Evolutionary conservation across 2,888 invertebrate species (phyloP).

Genomic region (Pelosia muscerda): DNA sequence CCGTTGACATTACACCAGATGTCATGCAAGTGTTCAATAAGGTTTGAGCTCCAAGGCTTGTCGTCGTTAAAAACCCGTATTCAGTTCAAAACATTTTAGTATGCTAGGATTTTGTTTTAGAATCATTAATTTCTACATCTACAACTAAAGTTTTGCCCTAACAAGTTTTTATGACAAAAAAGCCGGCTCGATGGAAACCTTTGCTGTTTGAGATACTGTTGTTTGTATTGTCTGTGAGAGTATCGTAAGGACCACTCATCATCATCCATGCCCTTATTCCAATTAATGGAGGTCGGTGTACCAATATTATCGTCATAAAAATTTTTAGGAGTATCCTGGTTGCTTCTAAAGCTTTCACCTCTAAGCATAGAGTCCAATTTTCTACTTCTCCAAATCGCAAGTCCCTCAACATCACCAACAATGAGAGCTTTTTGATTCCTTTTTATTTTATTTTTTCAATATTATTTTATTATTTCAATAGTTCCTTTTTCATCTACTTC

Average conservation of each 20-base stretch:
- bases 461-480: too few species aligned
- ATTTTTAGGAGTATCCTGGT: too few species aligned
- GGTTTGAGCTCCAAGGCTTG: slow-evolving; percentile 20
- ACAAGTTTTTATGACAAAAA: background rate
- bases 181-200: background rate
- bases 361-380: too few species aligned
- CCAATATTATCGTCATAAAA: too few species aligned
- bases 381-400: background rate
- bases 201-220: background rate
- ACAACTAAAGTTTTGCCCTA: too few species aligned
- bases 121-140: slow-evolving; percentile 21
- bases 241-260: background rate
- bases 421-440: background rate
- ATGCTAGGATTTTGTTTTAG: background rate
- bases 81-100: background rate
- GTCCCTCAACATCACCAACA: background rate
- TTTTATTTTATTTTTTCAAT: background rate
- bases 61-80: background rate
- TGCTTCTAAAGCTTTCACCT: too few species aligned
- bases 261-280: too few species aligned
- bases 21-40: slow-evolving; percentile 55
- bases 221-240: background rate
- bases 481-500: background rate
- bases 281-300: too few species aligned
- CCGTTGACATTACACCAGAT: slow-evolving; percentile 61